phyloP scores from a whole-genome alignment of 2,888 invertebrate species.

The Athetis lepigone region DNA sequence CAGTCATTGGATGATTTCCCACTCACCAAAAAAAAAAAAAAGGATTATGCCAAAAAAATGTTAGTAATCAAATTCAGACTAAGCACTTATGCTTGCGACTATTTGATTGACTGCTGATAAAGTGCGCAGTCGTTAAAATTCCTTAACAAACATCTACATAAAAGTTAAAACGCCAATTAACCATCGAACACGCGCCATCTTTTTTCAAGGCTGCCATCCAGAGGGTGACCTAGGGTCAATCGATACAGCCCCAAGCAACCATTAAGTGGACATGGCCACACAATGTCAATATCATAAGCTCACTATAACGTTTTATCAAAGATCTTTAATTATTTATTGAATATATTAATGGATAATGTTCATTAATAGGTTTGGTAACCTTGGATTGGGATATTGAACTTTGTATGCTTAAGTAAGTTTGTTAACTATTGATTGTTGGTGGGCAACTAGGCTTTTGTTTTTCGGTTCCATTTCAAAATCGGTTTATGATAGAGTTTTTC shows the following conservation, averaged over 20 bases:
- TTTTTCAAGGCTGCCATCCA: conserved; percentile 30
- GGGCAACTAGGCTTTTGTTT: no score
- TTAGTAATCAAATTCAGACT: no score
- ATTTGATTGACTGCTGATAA: no score
- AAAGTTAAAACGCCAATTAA: conserved; percentile 2
- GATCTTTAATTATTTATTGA: conserved; percentile 38
- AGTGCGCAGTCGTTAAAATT: no score
- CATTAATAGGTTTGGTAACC: conserved; percentile 11
- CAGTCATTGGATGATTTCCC: no score
- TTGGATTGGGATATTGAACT: background rate
- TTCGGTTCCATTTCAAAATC: no score
- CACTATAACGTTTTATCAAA: conserved; percentile 1
- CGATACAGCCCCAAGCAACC: conserved; percentile 43
- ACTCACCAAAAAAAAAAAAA: no score
- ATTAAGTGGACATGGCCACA: conserved; percentile 12
- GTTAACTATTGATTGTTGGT: background rate
- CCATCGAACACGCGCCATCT: background rate
- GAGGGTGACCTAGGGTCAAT: conserved; percentile 50
- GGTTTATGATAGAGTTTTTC: no score
- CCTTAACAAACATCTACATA: background rate
- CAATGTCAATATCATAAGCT: conserved; percentile 24
- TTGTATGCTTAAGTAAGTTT: background rate
- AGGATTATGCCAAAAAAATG: no score
- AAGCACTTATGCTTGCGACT: no score
- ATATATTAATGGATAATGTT: conserved; percentile 2